Evolutionary conservation across 2,888 invertebrate species (phyloP), one percentile per base, ranked within the genome.

Genomic region (Meteorus cinctellus): DNA sequence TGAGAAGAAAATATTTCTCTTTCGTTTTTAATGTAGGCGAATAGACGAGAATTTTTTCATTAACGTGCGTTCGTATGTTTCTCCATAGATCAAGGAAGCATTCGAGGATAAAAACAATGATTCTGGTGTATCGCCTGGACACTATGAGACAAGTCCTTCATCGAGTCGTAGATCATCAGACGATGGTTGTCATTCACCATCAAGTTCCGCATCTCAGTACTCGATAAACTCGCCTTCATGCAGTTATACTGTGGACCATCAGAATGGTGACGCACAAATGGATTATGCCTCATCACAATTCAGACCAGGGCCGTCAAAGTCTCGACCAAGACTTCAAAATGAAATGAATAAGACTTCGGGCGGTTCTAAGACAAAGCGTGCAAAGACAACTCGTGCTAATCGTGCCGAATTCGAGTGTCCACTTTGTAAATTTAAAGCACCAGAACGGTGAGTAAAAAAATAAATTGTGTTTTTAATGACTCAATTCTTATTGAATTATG

Each of bases 391-490:
- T 1, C 8, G 27, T 6, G 10, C 19, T 19, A 1, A 16, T 1
- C 10, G 55, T 19, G 1, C 8, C 5, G 48, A 16, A 48, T 48
- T 89, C 82, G 90, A 90, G 84, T 92, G 92, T 81, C 91, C 92
- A 77, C 85, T 92, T 55, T 92, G 92, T 82, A 86, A 87, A 55
- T 91, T 89, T 81, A 84, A 89, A 55, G 90, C 90, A 2, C 81
- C 84, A 4, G 89, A 90, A n/a, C 90, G 90, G 84, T 87, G 84
- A 75, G 77, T 4, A 24, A 29, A 29, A n/a, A 12, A 60, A 59
- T 1, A 36, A 31, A 48, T 59, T 36, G 29, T 45, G 16, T 70
- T 66, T 76, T 68, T 24, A 19, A 48, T 62, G 16, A n/a, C 16
- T 6, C 19, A 29, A 36, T 12, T 12, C 4, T 34, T 4, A 51